Evolutionary conservation across 2,888 invertebrate genomes (phyloP).

Genomic region (Apeira syringaria): DNA sequence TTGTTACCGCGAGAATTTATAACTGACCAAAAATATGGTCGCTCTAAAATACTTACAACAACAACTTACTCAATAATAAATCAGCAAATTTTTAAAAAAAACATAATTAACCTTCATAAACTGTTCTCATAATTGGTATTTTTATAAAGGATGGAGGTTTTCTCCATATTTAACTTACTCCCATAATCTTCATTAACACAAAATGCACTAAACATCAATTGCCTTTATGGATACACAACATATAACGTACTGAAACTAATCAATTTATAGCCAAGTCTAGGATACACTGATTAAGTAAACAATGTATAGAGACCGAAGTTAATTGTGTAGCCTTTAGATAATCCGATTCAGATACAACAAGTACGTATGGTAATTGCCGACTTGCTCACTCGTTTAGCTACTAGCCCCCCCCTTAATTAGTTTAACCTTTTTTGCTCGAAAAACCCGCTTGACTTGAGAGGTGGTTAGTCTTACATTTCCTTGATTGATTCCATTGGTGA

Average conservation of each 20-base stretch:
- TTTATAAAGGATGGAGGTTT: no score
- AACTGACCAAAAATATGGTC: no score
- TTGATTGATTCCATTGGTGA: conserved; percentile 11
- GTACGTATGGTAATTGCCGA: conserved; percentile 47
- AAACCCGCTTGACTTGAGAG: conserved; percentile 20
- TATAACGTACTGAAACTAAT: conserved; percentile 19
- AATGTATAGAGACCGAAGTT: conserved; percentile 51
- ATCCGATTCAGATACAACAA: conserved; percentile 58
- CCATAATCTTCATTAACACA: conserved; percentile 17
- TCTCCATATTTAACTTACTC: no score
- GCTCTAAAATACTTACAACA: no score
- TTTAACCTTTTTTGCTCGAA: conserved; percentile 27
- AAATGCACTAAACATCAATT: conserved; percentile 14
- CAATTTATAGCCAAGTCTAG: conserved; percentile 27
- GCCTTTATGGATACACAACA: conserved; percentile 15
- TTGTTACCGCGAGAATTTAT: no score
- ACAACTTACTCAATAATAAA: no score
- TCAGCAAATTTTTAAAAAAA: no score
- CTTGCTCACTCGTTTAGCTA: conserved; percentile 44
- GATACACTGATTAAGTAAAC: conserved; percentile 29
- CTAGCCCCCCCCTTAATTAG: conserved; percentile 47
- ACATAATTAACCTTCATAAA: no score
- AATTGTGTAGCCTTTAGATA: conserved; percentile 56
- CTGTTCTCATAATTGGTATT: no score
- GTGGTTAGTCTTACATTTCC: conserved; percentile 19